A percentile compares a stretch with the other conserved stretches of the same genome.
phyloP scores from a whole-genome alignment of 2,797 vertebrate genomes.

The Otolemur crassicaudatus region DNA sequence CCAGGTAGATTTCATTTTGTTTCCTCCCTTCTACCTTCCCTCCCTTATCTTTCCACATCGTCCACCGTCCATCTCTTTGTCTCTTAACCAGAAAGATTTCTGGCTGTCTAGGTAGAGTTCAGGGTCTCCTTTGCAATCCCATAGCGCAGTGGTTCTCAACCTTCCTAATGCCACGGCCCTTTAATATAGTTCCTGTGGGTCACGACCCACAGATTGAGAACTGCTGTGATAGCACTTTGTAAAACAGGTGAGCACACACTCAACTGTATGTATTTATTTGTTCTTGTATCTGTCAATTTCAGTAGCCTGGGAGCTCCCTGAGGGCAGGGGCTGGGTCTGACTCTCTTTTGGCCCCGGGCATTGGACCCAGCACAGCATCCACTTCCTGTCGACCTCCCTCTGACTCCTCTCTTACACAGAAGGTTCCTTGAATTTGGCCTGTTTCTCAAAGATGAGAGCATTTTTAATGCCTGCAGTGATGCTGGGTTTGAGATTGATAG shows the following conservation, averaged over 20 bases:
- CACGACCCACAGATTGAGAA: no score
- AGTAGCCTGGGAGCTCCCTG: not conserved
- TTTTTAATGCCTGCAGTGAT: not conserved
- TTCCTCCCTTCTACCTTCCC: not conserved
- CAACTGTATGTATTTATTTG: fast-evolving
- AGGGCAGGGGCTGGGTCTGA: not conserved
- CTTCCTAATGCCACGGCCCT: no score
- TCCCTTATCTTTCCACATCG: not conserved
- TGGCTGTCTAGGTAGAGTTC: not conserved
- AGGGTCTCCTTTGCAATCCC: not conserved
- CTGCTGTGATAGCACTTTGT: not conserved
- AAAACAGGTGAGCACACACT: not conserved
- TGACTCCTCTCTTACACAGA: not conserved
- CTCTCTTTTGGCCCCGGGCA: not conserved
- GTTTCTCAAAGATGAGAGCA: not conserved
- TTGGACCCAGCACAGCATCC: not conserved
- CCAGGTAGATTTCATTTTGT: not conserved
- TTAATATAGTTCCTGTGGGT: no score
- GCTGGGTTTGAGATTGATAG: not conserved
- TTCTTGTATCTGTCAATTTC: not conserved
- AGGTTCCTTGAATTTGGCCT: not conserved
- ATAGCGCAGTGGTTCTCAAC: no score
- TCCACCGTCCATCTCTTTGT: not conserved
- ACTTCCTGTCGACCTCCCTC: not conserved
- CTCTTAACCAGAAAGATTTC: not conserved